phyloP scores from a whole-genome alignment of 2,113 vertebrate species.

The Muntiacus muntjak region DNA sequence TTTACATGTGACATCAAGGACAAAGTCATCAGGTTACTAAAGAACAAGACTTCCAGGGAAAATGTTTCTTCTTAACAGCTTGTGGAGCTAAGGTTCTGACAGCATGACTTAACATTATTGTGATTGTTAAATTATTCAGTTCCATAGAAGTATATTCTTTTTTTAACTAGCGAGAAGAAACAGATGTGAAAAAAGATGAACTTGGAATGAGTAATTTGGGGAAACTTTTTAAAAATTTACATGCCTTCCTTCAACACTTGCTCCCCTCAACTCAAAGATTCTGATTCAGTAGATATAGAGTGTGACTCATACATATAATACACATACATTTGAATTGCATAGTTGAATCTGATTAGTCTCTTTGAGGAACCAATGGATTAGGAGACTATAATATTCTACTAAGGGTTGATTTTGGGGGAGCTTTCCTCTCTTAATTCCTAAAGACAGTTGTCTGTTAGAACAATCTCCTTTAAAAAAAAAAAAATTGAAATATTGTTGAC shows the following conservation, averaged over 20 bases:
- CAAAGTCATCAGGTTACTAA: background rate
- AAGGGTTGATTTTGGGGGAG: background rate
- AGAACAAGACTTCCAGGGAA: background rate
- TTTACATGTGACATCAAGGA: background rate
- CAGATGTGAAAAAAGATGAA: background rate
- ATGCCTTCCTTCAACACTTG: background rate
- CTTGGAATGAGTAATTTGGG: background rate
- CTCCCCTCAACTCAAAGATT: background rate
- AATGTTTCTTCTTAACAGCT: background rate
- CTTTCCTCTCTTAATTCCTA: background rate
- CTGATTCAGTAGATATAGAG: background rate
- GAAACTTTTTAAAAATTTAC: background rate
- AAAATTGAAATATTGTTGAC: background rate
- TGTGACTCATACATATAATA: background rate
- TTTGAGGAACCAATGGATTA: background rate
- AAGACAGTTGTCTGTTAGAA: background rate
- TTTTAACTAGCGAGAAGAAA: background rate
- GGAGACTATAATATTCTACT: background rate
- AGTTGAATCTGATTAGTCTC: background rate
- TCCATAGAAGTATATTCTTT: background rate
- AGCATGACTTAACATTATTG: background rate
- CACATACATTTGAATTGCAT: background rate
- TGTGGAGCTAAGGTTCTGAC: background rate
- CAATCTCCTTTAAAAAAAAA: background rate
- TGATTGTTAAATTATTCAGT: background rate